Percentiles rank a stretch among this genome's conserved stretches.
These are phyloP conservation scores for Sarotherodon lohbergeri DNA, from an alignment of 2,113 vertebrate species.

Conservation along the genomic window DNA sequence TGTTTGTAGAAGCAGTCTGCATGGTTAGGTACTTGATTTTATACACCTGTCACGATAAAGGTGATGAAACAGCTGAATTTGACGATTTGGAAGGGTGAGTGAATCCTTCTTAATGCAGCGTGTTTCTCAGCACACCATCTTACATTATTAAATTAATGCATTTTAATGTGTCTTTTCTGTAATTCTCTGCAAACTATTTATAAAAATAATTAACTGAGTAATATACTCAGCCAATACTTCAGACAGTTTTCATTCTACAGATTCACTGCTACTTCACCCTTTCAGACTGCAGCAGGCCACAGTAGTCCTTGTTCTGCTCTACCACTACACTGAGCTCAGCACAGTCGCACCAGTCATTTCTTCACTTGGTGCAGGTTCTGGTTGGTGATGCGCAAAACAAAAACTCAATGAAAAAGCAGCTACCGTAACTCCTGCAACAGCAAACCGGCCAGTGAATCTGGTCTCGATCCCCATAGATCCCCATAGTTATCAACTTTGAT, in stretches of 20 bases:
- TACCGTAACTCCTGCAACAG: background rate
- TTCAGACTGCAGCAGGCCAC: background rate
- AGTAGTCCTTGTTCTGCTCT: background rate
- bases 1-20: background rate
- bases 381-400: background rate
- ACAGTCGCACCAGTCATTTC: background rate
- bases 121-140: background rate
- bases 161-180: background rate
- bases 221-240: background rate
- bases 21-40: background rate
- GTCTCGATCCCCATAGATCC: background rate
- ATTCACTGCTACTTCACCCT: background rate
- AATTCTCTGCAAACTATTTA: background rate
- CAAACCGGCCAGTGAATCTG: background rate
- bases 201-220: background rate
- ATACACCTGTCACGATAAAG: accelerated
- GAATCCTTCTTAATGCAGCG: background rate
- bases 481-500: background rate
- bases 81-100: background rate
- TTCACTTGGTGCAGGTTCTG: background rate
- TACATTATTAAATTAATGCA: background rate
- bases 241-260: background rate
- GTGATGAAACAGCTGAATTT: background rate
- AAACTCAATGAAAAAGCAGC: background rate
- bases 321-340: background rate